These are phyloP conservation scores for Helobdella robusta DNA, from an alignment of 2,888 invertebrate species.

Conservation along the genomic window DNA sequence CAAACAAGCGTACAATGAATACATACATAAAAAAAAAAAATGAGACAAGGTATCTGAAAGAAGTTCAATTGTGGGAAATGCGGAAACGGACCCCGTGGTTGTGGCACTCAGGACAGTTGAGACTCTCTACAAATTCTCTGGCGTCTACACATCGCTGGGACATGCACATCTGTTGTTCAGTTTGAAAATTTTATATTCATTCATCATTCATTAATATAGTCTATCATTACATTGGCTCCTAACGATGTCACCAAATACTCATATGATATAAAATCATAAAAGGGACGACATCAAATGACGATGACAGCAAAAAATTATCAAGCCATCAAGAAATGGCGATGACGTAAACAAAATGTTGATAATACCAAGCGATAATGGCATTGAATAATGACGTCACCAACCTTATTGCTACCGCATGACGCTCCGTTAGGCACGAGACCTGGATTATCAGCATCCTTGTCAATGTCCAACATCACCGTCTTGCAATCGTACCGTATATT, in stretches of 20 bases:
- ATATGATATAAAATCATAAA: too few species aligned
- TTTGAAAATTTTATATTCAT: constrained; percentile 6
- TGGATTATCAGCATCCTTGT: constrained; percentile 79
- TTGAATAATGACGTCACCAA: constrained; percentile 47
- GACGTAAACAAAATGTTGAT: not conserved
- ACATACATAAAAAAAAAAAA: not conserved
- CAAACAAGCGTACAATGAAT: too few species aligned
- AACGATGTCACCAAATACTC: too few species aligned
- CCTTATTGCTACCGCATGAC: constrained; percentile 72
- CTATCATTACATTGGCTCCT: too few species aligned
- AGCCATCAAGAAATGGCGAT: not conserved
- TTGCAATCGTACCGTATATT: constrained; percentile 57
- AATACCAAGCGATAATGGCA: not conserved
- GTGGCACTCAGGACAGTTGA: constrained; percentile 41
- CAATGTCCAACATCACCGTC: constrained; percentile 81
- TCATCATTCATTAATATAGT: not conserved
- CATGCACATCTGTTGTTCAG: constrained; percentile 69
- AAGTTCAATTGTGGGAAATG: not conserved
- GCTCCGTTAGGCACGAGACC: constrained; percentile 91
- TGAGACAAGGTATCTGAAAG: not conserved
- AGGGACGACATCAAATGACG: not conserved
- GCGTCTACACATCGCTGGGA: constrained; percentile 75
- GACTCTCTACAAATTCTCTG: constrained; percentile 53
- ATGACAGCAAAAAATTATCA: not conserved
- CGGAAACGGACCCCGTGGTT: constrained; percentile 40